Conservation (phyloP, 1,140 invertebrate genomes). For the Oncopodura yosiiana region DNA sequence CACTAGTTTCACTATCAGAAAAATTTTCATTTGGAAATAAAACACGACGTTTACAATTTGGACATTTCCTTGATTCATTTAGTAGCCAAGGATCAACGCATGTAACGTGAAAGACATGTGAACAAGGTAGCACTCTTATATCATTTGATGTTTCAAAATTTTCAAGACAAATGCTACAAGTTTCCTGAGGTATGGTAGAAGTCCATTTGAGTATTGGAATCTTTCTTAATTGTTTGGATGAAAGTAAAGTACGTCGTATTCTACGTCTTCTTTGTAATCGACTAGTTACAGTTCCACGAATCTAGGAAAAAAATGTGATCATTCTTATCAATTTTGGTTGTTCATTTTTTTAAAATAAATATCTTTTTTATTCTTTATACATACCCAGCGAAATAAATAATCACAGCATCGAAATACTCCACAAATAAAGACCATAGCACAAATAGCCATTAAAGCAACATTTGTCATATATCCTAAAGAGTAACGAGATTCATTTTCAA, state of each 20-base stretch:
- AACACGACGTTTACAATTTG: constrained; percentile 21
- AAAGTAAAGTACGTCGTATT: constrained; percentile 4
- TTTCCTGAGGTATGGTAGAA: constrained; percentile 16
- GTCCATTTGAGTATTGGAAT: constrained; percentile 17
- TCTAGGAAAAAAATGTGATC: background rate
- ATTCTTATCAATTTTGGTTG: too few relatives aligned
- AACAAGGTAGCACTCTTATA: constrained; percentile 18
- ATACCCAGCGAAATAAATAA: constrained; percentile 2
- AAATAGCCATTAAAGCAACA: constrained; percentile 8
- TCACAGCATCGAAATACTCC: too few relatives aligned
- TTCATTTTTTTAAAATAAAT: background rate
- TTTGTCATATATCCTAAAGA: constrained; percentile 11
- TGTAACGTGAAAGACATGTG: constrained; percentile 20
- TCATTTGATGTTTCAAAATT: constrained; percentile 12
- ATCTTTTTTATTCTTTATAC: background rate
- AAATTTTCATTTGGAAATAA: constrained; percentile 16
- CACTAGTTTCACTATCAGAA: constrained; percentile 11
- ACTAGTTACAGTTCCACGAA: constrained; percentile 4
- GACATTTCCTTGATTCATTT: constrained; percentile 12
- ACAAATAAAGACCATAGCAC: constrained; percentile 1
- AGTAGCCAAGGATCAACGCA: constrained; percentile 24
- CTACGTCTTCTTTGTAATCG: constrained; percentile 9
- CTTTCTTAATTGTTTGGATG: constrained; percentile 12
- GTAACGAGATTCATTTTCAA: constrained; percentile 19
- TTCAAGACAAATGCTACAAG: constrained; percentile 22